A percentile compares a stretch with the other conserved stretches of the same genome.
Conservation (phyloP, 2,113 vertebrate species). For the Sitta europaea region DNA sequence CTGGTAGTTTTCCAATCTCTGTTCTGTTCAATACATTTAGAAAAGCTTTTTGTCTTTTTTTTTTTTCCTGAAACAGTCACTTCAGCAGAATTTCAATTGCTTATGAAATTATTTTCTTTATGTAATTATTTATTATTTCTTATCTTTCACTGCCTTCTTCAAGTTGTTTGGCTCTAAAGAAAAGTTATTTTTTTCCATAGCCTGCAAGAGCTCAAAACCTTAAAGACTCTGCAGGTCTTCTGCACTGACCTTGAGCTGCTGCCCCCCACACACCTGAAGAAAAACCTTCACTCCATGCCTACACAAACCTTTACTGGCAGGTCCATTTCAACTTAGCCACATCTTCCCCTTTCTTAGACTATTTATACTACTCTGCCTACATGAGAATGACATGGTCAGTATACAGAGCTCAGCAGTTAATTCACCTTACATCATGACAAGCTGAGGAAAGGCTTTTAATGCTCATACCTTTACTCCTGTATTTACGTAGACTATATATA, state of each 20-base stretch:
- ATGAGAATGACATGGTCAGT: background rate
- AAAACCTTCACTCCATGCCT: background rate
- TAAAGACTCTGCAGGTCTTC: background rate
- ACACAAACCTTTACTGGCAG: background rate
- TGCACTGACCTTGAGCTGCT: background rate
- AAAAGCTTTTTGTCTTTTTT: background rate
- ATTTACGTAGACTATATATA: background rate
- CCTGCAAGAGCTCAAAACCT: background rate
- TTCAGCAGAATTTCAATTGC: background rate
- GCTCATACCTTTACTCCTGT: background rate
- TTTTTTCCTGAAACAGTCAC: background rate
- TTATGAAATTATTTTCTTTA: background rate
- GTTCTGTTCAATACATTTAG: conserved; percentile 28
- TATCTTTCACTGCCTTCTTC: background rate
- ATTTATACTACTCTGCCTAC: background rate
- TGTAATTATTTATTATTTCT: background rate
- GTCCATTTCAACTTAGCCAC: background rate
- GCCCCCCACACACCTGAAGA: background rate
- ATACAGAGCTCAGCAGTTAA: background rate
- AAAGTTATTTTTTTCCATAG: background rate
- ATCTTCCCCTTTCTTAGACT: background rate
- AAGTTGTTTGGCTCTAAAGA: background rate
- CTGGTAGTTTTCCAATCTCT: background rate
- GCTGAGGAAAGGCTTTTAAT: background rate
- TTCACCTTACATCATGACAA: background rate